These are phyloP conservation scores for Eupithecia centaureata DNA, from an alignment of 2,888 invertebrate species.

Conservation along the genomic window DNA sequence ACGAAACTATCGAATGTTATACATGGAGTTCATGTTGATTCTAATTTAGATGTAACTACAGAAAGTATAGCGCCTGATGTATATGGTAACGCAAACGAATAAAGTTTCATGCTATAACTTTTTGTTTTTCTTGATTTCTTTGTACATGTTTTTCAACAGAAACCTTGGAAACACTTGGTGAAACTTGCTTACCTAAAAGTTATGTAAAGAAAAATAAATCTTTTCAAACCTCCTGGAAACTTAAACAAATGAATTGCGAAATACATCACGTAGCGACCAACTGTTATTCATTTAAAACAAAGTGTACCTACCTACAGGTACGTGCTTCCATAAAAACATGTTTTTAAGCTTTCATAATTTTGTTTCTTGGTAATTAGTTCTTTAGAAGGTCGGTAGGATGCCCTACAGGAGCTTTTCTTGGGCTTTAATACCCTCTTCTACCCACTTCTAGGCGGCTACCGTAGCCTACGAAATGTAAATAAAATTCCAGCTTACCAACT, in stretches of 20 bases:
- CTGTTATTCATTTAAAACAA: background rate
- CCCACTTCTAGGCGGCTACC: background rate
- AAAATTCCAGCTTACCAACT: background rate
- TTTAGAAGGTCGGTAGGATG: background rate
- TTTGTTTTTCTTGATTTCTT: background rate
- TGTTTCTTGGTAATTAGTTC: background rate
- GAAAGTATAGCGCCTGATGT: constrained; percentile 2
- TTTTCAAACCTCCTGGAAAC: background rate
- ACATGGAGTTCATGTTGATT: background rate
- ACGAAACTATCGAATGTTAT: constrained; percentile 1
- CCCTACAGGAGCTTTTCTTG: background rate
- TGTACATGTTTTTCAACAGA: background rate
- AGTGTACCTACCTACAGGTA: background rate
- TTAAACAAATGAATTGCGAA: background rate
- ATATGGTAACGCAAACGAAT: constrained; percentile 7
- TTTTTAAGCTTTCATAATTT: background rate
- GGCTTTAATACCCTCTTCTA: background rate
- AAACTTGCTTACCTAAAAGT: background rate
- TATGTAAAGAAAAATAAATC: no score
- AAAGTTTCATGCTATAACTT: background rate
- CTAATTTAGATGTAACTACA: background rate
- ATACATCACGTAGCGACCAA: background rate
- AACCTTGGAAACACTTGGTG: background rate
- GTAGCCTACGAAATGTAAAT: background rate
- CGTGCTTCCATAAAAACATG: background rate